Evolutionary conservation across 2,113 vertebrate genomes (phyloP).

Genomic region (Nothocercus nigrocapillus): DNA sequence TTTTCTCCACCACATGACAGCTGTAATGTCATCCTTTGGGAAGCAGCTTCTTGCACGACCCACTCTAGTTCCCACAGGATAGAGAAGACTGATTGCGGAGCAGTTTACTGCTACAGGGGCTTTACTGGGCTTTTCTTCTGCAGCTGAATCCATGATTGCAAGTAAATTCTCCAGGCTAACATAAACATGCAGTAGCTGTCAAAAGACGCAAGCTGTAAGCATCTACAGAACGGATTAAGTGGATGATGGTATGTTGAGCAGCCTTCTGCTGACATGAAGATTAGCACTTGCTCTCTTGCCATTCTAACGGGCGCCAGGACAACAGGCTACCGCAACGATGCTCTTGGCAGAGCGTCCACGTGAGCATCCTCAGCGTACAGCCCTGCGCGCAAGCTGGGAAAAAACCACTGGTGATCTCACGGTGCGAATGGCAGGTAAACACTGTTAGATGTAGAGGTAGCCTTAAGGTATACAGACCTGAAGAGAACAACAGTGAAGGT

Average conservation of each 20-base stretch:
- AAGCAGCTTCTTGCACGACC: neutral
- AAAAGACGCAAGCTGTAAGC: neutral
- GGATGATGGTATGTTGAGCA: neutral
- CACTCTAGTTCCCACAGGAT: neutral
- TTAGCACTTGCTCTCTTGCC: neutral
- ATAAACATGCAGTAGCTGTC: fast-evolving
- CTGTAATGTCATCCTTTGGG: neutral
- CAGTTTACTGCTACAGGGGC: neutral
- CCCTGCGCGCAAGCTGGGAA: neutral
- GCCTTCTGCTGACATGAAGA: neutral
- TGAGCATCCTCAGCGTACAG: neutral
- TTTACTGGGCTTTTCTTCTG: fast-evolving
- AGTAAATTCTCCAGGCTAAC: neutral
- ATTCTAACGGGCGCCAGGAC: neutral
- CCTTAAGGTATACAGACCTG: no score
- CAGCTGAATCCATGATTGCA: neutral
- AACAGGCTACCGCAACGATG: neutral
- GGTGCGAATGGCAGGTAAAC: neutral
- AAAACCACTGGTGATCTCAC: neutral
- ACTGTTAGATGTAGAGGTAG: neutral
- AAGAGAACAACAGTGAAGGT: neutral
- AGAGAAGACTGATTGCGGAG: neutral
- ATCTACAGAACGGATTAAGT: neutral
- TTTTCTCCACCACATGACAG: neutral
- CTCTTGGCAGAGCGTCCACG: neutral